Evolutionary conservation across 2,113 vertebrate species (phyloP).

Genomic region (Puffinus mauretanicus): DNA sequence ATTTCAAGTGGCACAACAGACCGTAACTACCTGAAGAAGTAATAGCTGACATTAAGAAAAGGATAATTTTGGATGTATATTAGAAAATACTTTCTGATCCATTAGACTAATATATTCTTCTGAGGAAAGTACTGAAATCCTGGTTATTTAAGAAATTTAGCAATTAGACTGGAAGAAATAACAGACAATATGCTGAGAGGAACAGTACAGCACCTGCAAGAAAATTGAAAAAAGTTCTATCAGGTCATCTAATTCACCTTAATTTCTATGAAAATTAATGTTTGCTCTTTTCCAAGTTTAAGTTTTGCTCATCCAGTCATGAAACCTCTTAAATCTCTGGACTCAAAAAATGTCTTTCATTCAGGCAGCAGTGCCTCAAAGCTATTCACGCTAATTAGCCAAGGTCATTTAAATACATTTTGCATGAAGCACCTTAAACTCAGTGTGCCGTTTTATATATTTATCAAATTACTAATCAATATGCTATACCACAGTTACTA

Average conservation of each 20-base stretch:
- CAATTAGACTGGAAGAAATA: not conserved
- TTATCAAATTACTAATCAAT: slow-evolving; percentile 83
- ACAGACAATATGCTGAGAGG: not conserved
- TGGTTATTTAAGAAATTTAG: slow-evolving; percentile 3
- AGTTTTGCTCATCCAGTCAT: slow-evolving; percentile 47
- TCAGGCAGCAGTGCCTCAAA: slow-evolving; percentile 59
- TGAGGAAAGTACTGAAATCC: not conserved
- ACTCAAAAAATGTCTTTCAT: slow-evolving; percentile 50
- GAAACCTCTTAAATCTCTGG: slow-evolving; percentile 63
- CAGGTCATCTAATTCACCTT: slow-evolving; percentile 17
- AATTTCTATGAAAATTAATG: slow-evolving; percentile 47
- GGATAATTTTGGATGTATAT: not conserved
- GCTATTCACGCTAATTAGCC: slow-evolving; percentile 72
- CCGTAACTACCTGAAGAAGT: not conserved
- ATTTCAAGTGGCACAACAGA: not conserved
- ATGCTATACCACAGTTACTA: slow-evolving; percentile 73
- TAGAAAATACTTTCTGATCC: slow-evolving; percentile 18
- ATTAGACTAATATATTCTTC: slow-evolving; percentile 11
- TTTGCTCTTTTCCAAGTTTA: slow-evolving; percentile 49
- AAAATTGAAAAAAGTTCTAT: slow-evolving; percentile 8
- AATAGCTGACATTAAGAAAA: not conserved
- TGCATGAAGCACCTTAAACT: slow-evolving; percentile 75
- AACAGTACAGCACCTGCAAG: not conserved
- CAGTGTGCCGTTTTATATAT: slow-evolving; percentile 73
- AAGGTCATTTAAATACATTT: slow-evolving; percentile 81